Evolutionary conservation across 2,797 vertebrate genomes (phyloP).

Genomic region (Apodemus agrarius): DNA sequence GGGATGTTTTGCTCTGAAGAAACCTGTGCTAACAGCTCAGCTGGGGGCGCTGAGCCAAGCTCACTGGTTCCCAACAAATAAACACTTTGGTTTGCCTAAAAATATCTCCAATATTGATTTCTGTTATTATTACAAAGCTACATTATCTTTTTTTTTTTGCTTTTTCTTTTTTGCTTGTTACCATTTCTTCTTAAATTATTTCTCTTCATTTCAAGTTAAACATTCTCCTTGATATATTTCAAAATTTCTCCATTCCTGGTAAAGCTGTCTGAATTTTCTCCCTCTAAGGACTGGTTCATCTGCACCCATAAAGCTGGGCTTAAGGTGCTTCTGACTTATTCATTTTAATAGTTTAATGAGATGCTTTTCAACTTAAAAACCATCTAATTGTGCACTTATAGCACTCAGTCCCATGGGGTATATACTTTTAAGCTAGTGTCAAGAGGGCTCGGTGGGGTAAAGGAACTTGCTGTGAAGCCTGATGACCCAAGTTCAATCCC

Average conservation of each 20-base stretch:
- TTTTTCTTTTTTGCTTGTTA: neutral
- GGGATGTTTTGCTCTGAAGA: no score
- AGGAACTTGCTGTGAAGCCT: neutral
- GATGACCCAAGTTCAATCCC: no score
- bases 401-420: neutral
- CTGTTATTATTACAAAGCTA: neutral
- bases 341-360: neutral
- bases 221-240: neutral
- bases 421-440: neutral
- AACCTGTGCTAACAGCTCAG: no score
- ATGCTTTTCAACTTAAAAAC: conserved; percentile 36
- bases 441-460: neutral
- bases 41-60: no score
- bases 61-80: no score
- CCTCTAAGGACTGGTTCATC: neutral
- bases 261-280: conserved; percentile 19
- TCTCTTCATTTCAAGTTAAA: conserved; percentile 18
- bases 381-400: neutral
- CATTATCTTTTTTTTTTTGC: neutral
- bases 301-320: neutral
- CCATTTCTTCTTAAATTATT: conserved; percentile 17
- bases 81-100: neutral
- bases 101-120: neutral
- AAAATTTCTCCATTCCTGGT: neutral
- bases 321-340: conserved; percentile 42